These are phyloP conservation scores for Palythoa caribaeorum DNA, from an alignment of 92 coral and sea anemone genomes.

Conservation along the genomic window DNA sequence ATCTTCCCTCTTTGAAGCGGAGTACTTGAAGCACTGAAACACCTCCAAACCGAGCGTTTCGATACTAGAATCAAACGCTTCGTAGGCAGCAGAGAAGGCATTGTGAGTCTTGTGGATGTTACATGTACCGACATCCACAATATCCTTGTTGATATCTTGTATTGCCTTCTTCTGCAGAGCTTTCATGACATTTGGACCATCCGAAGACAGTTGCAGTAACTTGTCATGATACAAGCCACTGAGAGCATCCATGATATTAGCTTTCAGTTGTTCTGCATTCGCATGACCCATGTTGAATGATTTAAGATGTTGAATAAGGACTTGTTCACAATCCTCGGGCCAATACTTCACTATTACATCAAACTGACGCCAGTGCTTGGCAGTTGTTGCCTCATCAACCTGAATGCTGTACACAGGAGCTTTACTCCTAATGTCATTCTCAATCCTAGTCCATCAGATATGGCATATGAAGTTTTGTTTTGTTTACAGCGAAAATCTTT, in stretches of 20 bases:
- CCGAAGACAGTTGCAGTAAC: constrained; percentile 52
- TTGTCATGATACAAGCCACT: constrained; percentile 32
- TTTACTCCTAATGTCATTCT: constrained; percentile 47
- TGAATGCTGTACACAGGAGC: constrained; percentile 50
- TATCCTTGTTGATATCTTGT: constrained; percentile 50
- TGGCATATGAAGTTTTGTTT: constrained; percentile 46
- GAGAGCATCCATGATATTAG: constrained; percentile 53
- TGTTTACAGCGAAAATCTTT: constrained; percentile 4
- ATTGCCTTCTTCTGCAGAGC: constrained; percentile 46
- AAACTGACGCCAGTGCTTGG: constrained; percentile 53
- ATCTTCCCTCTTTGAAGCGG: constrained; percentile 50
- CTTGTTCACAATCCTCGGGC: constrained; percentile 54
- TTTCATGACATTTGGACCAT: constrained; percentile 50
- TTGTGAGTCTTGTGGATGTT: constrained; percentile 53
- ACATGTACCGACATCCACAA: constrained; percentile 48
- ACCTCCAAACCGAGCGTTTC: constrained; percentile 52
- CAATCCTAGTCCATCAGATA: constrained; percentile 49
- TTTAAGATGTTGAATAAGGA: constrained; percentile 49
- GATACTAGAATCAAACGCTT: constrained; percentile 50
- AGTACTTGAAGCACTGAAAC: constrained; percentile 51
- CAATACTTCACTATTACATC: constrained; percentile 50
- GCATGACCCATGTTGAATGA: constrained; percentile 53
- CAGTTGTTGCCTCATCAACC: constrained; percentile 54
- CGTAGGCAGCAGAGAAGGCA: constrained; percentile 53
- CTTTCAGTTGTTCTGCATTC: constrained; percentile 52